These are phyloP conservation scores for Pristionchus exspectatus DNA, from an alignment of 2,888 invertebrate genomes.

Conservation along the genomic window DNA sequence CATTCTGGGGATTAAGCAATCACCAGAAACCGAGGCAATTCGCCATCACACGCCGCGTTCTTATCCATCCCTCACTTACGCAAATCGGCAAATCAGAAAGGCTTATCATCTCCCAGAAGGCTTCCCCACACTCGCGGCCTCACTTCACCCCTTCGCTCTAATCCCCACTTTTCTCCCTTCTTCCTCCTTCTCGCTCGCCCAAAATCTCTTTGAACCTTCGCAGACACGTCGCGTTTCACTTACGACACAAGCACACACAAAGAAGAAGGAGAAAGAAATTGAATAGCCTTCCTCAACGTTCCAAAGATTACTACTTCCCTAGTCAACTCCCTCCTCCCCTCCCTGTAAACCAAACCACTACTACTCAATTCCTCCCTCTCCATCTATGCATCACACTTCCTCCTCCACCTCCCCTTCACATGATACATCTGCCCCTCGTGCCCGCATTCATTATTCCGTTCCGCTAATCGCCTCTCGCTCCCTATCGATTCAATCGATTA, in stretches of 20 bases:
- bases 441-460: not conserved
- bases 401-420: not conserved
- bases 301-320: not conserved
- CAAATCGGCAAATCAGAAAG: not conserved
- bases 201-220: constrained; percentile 4
- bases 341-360: constrained; percentile 31
- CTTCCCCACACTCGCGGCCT: not conserved
- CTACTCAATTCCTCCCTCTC: not conserved
- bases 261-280: not conserved
- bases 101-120: not conserved
- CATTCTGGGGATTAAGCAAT: not conserved
- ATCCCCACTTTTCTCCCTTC: not conserved
- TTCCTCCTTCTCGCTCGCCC: not conserved
- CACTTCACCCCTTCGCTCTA: not conserved
- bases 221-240: not conserved
- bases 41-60: not conserved
- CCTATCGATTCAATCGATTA: not conserved
- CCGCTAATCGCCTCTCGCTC: not conserved
- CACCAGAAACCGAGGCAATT: not conserved
- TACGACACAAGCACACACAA: not conserved
- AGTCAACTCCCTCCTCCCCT: not conserved
- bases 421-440: constrained; percentile 13
- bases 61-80: not conserved
- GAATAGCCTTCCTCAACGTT: not conserved
- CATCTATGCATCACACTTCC: constrained; percentile 5